Evolutionary conservation across 1,140 invertebrate genomes (phyloP).

Genomic region (Trypoxylus dichotomus): DNA sequence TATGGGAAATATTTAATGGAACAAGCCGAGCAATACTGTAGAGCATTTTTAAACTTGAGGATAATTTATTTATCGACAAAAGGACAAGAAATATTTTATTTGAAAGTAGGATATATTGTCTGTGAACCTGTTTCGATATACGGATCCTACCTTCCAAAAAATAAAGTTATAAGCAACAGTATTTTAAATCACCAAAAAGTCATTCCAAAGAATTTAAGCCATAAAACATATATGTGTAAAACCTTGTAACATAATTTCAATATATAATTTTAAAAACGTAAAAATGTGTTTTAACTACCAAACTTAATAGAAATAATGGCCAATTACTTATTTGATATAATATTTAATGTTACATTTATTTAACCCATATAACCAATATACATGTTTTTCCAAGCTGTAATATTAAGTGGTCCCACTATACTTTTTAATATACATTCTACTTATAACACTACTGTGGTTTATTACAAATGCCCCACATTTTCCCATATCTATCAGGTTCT

Average conservation of each 20-base stretch:
- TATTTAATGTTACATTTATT: no score
- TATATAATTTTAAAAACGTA: neutral
- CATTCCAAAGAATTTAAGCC: neutral
- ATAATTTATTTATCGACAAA: slow-evolving; percentile 74
- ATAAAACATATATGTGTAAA: slow-evolving; percentile 19
- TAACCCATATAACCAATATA: no score
- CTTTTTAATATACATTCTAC: neutral
- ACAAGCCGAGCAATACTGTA: slow-evolving; percentile 69
- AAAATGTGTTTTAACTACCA: neutral
- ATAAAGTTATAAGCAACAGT: neutral
- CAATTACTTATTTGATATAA: neutral
- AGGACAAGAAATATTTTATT: slow-evolving; percentile 76
- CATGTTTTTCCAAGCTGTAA: neutral
- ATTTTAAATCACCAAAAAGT: neutral
- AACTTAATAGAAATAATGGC: neutral
- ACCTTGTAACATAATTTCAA: neutral
- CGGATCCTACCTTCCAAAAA: slow-evolving; percentile 48
- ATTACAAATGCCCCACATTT: slow-evolving; percentile 57
- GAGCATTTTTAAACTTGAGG: slow-evolving; percentile 61
- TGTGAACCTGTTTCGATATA: slow-evolving; percentile 72
- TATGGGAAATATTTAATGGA: slow-evolving; percentile 71
- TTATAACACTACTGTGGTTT: slow-evolving; percentile 4
- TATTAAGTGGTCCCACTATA: neutral
- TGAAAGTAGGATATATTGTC: slow-evolving; percentile 70
- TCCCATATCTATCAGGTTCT: slow-evolving; percentile 68